These are phyloP conservation scores for Rhinogobius similis DNA, from an alignment of 2,113 vertebrate genomes.

Conservation along the genomic window DNA sequence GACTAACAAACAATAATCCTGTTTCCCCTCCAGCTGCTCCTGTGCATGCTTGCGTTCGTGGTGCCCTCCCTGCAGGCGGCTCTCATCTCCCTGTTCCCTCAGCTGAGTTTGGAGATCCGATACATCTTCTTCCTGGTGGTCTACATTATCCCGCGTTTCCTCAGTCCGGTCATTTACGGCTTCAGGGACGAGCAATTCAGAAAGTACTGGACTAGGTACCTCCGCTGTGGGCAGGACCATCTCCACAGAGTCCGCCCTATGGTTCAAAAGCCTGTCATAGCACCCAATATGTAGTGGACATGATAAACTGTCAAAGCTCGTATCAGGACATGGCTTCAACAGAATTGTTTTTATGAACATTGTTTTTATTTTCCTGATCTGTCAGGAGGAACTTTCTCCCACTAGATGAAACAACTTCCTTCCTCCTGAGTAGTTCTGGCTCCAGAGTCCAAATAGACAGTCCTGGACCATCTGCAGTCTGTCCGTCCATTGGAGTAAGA, in stretches of 20 bases:
- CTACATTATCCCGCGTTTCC: slow-evolving; percentile 79
- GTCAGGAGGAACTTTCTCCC: too few species aligned
- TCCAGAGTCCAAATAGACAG: too few species aligned
- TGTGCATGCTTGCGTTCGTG: slow-evolving; percentile 79
- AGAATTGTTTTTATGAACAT: too few species aligned
- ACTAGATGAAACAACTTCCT: too few species aligned
- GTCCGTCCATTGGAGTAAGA: too few species aligned
- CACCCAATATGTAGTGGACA: too few species aligned
- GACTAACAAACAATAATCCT: too few species aligned
- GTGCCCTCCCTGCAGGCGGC: slow-evolving; percentile 76
- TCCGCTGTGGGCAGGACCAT: slow-evolving; percentile 23
- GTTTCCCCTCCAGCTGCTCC: slow-evolving; percentile 65
- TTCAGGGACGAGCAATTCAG: slow-evolving; percentile 77
- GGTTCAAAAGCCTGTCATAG: slow-evolving; percentile 16
- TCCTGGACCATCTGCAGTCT: too few species aligned
- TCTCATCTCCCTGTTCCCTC: slow-evolving; percentile 75
- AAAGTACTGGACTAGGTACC: slow-evolving; percentile 69
- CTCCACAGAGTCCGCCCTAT: slow-evolving; percentile 21
- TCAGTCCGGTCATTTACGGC: slow-evolving; percentile 80
- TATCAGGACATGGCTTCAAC: too few species aligned
- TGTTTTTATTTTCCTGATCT: too few species aligned
- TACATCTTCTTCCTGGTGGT: slow-evolving; percentile 80
- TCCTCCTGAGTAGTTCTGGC: too few species aligned
- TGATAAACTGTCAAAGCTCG: neutral
- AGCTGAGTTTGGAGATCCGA: slow-evolving; percentile 72